Evolutionary conservation across 2,888 invertebrate species (phyloP), one percentile per base, ranked within the genome.

Genomic region (Tinea trinotella): DNA sequence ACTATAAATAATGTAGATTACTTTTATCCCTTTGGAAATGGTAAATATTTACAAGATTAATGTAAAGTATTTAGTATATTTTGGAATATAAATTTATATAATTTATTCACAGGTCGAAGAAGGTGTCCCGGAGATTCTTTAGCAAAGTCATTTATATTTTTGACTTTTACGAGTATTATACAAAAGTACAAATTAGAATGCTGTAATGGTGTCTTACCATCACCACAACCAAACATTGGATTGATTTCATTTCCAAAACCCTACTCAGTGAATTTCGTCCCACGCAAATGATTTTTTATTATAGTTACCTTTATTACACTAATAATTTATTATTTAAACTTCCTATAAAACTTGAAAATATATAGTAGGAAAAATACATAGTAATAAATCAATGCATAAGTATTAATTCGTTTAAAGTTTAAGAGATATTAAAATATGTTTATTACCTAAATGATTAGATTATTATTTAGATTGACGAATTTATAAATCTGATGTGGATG

Each of bases 1-100:
- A 71, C 70, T 60, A 70, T 88, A 55, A 79, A 79, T 59, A 83
- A 80, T 59, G 82, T 87, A 53, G 89, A 88, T 59, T 76, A 88
- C 60, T 84, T 89, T 62, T 87, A 90, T 56, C 87, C 89, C 7
- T 93, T 92, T 64, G 92, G 93, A 57, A 74, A 88, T 66, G 92
- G 93, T 92, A 71, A 67, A 71, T 68, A 24, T n/a, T n/a, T n/a
- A n/a, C n/a, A n/a, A n/a, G n/a, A n/a, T n/a, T n/a, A n/a, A n/a
- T n/a, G n/a, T n/a, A 52, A 22, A 20, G 22, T n/a, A 10, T 22
- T 52, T 53, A 6, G 12, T 34, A 35, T 35, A 35, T 35, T n/a
- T 13, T 2, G 15, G 1, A 15, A 13, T 40, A 12, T 24, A 17
- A 34, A 56, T 34, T 48, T 54, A 24, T 44, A 44, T 53, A 7